phyloP scores from a whole-genome alignment of 35 echinoderm and acorn worm species.

The Anneissia japonica region DNA sequence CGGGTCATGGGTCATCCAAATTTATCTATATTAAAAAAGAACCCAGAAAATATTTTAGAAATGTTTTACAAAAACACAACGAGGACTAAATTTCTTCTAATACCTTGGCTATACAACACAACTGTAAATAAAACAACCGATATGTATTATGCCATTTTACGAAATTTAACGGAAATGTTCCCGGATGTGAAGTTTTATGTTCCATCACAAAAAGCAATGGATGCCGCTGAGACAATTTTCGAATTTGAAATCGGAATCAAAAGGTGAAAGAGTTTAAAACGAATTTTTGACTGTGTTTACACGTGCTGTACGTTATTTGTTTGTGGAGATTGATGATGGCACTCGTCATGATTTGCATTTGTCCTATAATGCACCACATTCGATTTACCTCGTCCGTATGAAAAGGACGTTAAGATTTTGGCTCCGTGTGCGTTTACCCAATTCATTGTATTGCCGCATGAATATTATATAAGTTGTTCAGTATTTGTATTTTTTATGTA shows the following conservation, averaged over 20 bases:
- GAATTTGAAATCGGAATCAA: constrained; percentile 77
- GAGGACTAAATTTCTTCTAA: constrained; percentile 40
- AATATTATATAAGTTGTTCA: too few species aligned
- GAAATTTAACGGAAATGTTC: constrained; percentile 80
- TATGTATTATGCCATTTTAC: constrained; percentile 10
- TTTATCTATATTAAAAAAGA: constrained; percentile 9
- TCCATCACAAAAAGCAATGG: constrained; percentile 76
- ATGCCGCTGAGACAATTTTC: constrained; percentile 60
- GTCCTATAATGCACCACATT: too few species aligned
- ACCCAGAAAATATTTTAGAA: neutral
- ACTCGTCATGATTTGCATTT: too few species aligned
- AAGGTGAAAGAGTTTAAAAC: constrained; percentile 25
- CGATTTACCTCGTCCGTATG: too few species aligned
- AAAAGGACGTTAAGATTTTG: too few species aligned
- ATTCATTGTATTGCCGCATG: too few species aligned
- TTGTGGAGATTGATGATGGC: neutral
- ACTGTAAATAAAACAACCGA: neutral
- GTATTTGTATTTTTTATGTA: too few species aligned
- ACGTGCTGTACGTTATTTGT: neutral
- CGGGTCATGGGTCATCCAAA: constrained; percentile 86
- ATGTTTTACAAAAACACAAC: constrained; percentile 1
- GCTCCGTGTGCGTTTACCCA: too few species aligned
- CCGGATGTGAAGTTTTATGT: constrained; percentile 67
- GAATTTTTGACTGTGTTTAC: neutral
- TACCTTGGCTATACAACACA: constrained; percentile 76